Base-by-base conservation (phyloP, 37 sponge, comb jelly and placozoan species). In the Dysidea cf. avara region DNA sequence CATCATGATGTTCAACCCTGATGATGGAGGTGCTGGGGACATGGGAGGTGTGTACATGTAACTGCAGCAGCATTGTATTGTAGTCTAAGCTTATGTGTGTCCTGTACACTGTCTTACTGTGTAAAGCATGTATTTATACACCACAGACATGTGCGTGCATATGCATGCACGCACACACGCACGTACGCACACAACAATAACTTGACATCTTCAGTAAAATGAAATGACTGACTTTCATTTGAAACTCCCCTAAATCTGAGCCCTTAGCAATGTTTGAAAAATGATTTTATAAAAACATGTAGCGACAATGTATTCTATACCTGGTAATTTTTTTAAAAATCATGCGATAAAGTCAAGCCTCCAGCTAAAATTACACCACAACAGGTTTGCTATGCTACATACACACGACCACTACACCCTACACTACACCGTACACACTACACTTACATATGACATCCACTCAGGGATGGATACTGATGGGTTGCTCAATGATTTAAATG, bases 161-260 rank as follows among this genome's bases (percentile, higher is more conserved):
- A n/a, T n/a, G n/a, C n/a, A 56, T 29, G 26, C 58, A 56, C 14
- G 26, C 58, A 56, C 58, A 56, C 58, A 56, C 58, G 26, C 58
- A 56, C 58, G 26, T 29, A n/a, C n/a, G n/a, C n/a, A n/a, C n/a
- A n/a, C n/a, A n/a, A n/a, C n/a, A n/a, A n/a, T n/a, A n/a, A n/a
- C n/a, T n/a, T n/a, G n/a, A n/a, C n/a, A n/a, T n/a, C n/a, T n/a
- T n/a, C n/a, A n/a, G n/a, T n/a, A n/a, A n/a, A n/a, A n/a, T n/a
- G n/a, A n/a, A n/a, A n/a, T n/a, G n/a, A n/a, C n/a, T n/a, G n/a
- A n/a, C n/a, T n/a, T n/a, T n/a, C n/a, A n/a, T n/a, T n/a, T n/a
- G n/a, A n/a, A n/a, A n/a, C n/a, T n/a, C n/a, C n/a, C n/a, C n/a
- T n/a, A n/a, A n/a, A n/a, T n/a, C n/a, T n/a, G n/a, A n/a, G n/a